phyloP scores from a whole-genome alignment of 2,113 vertebrate species.

The Myiozetetes cayanensis region DNA sequence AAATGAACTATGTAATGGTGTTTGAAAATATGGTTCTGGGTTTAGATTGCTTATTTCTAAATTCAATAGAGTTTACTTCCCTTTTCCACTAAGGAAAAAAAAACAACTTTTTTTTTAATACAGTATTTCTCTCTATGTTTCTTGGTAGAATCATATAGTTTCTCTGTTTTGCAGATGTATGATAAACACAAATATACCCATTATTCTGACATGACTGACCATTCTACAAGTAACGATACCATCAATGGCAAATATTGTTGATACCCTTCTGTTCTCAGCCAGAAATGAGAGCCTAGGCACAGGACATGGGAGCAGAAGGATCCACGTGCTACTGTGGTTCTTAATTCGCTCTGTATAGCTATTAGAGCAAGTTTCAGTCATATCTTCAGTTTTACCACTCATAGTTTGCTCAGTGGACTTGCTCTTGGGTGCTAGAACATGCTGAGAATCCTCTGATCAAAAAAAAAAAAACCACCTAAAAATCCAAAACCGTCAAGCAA shows the following conservation, averaged over 20 bases:
- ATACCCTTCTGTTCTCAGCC: background rate
- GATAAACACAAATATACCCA: background rate
- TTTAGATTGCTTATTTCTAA: background rate
- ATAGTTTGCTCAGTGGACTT: background rate
- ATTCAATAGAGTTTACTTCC: background rate
- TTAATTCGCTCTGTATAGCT: background rate
- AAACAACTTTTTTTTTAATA: background rate
- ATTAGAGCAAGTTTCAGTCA: background rate
- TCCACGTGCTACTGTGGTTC: background rate
- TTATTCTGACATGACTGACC: background rate
- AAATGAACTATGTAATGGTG: fast-evolving
- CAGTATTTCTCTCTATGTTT: background rate
- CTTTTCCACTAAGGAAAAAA: background rate
- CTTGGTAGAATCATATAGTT: background rate
- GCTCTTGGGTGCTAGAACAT: background rate
- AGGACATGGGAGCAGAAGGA: background rate
- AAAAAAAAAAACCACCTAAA: background rate
- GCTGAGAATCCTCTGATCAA: background rate
- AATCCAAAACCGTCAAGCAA: background rate
- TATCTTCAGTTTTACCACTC: background rate
- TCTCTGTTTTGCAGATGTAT: background rate
- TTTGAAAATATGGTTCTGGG: background rate
- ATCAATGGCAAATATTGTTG: background rate
- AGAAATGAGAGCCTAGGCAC: background rate
- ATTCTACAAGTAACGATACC: background rate